These are phyloP conservation scores for Platanista minor DNA, from an alignment of 2,113 vertebrate genomes.

Conservation along the genomic window DNA sequence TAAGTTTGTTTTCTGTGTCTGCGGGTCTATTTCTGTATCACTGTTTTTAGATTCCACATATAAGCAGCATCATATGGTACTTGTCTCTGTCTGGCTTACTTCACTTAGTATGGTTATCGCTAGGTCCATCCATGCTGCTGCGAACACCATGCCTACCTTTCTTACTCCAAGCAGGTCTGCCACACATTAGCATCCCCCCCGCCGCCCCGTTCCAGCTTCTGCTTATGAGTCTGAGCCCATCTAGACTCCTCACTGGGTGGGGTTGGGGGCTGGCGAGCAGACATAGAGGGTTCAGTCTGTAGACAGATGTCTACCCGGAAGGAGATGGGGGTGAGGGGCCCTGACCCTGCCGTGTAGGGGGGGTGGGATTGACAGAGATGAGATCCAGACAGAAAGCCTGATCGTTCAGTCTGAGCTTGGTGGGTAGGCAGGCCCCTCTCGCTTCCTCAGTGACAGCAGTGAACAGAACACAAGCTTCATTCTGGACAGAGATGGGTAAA, in stretches of 20 bases:
- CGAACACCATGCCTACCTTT: background rate
- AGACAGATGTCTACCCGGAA: background rate
- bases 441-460: background rate
- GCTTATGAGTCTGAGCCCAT: background rate
- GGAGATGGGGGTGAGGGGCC: background rate
- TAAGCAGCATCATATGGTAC: background rate
- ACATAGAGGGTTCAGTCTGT: background rate
- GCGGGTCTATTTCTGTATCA: background rate
- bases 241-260: background rate
- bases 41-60: background rate
- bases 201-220: background rate
- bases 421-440: background rate
- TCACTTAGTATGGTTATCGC: background rate
- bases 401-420: background rate
- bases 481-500: background rate
- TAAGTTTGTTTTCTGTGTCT: background rate
- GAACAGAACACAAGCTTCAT: background rate
- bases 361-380: fast-evolving
- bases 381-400: background rate
- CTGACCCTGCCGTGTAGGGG: background rate
- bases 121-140: background rate
- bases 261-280: background rate
- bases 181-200: no score
- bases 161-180: background rate
- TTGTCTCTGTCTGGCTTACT: background rate